Evolutionary conservation across 1,140 invertebrate genomes (phyloP).

Genomic region (Diabrotica virgifera): DNA sequence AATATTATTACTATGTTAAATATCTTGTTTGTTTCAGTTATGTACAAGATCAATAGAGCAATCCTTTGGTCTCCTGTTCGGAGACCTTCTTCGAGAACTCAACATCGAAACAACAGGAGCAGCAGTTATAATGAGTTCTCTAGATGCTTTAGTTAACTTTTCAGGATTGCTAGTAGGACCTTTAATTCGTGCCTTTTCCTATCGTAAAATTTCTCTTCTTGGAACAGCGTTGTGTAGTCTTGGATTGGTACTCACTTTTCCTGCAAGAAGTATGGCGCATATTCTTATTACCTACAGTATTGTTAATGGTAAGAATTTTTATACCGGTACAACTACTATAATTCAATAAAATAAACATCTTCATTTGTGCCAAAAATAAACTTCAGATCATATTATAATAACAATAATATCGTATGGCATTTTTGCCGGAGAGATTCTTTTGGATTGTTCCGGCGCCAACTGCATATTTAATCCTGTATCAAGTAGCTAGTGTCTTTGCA

Average conservation of each 20-base stretch:
- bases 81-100: slow-evolving; percentile 63
- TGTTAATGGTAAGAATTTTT: slow-evolving; percentile 60
- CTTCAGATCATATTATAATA: no score
- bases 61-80: slow-evolving; percentile 73
- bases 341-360: not conserved
- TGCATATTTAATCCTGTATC: no score
- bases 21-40: slow-evolving; percentile 55
- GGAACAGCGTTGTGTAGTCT: slow-evolving; percentile 63
- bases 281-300: slow-evolving; percentile 73
- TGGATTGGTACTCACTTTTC: slow-evolving; percentile 64
- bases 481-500: no score
- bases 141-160: slow-evolving; percentile 74
- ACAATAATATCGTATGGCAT: no score
- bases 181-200: slow-evolving; percentile 68
- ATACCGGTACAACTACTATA: not conserved
- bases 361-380: not conserved
- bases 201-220: slow-evolving; percentile 67
- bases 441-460: no score
- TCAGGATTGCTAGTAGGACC: slow-evolving; percentile 72
- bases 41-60: slow-evolving; percentile 72
- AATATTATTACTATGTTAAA: not conserved
- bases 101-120: slow-evolving; percentile 68
- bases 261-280: slow-evolving; percentile 66
- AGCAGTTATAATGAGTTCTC: slow-evolving; percentile 67
- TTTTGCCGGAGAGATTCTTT: no score